These are phyloP conservation scores for Danio aesculapii DNA, from an alignment of 2,797 vertebrate genomes.

Conservation along the genomic window DNA sequence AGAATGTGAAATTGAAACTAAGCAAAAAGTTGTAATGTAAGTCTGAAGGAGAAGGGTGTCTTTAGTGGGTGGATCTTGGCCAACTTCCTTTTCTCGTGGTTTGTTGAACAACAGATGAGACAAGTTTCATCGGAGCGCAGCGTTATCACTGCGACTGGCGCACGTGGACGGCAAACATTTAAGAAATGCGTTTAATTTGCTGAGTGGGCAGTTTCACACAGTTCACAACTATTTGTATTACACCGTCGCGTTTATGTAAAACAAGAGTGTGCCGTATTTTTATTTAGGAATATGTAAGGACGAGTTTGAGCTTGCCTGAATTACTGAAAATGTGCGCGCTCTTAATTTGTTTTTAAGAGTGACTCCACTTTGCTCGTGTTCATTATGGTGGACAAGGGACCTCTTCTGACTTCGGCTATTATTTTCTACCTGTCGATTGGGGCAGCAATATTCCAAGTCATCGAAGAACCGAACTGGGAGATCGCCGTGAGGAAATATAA, in stretches of 20 bases:
- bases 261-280: slow-evolving; percentile 19
- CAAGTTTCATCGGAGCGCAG: neutral
- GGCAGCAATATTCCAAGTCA: slow-evolving; percentile 97
- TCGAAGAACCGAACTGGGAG: slow-evolving; percentile 95
- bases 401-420: slow-evolving; percentile 94
- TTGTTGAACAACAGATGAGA: slow-evolving; percentile 16
- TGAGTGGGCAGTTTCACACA: neutral
- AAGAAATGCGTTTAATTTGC: neutral
- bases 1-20: neutral
- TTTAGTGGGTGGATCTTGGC: slow-evolving; percentile 64
- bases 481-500: slow-evolving; percentile 81
- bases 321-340: slow-evolving; percentile 63
- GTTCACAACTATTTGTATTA: slow-evolving; percentile 30
- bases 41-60: too few species aligned
- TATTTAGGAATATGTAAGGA: slow-evolving; percentile 48
- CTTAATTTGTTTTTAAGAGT: slow-evolving; percentile 43
- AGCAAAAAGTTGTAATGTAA: neutral
- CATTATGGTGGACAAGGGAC: slow-evolving; percentile 96
- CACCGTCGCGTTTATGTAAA: slow-evolving; percentile 50
- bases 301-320: neutral
- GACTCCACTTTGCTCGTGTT: slow-evolving; percentile 55
- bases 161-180: slow-evolving; percentile 67
- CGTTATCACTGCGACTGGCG: slow-evolving; percentile 3
- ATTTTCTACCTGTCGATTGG: slow-evolving; percentile 99
- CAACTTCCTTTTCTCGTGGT: slow-evolving; percentile 31